A percentile compares a stretch with the other conserved stretches of the same genome.
Conservation (phyloP, 2,888 invertebrate genomes). For the Andrena chrysosceles region DNA sequence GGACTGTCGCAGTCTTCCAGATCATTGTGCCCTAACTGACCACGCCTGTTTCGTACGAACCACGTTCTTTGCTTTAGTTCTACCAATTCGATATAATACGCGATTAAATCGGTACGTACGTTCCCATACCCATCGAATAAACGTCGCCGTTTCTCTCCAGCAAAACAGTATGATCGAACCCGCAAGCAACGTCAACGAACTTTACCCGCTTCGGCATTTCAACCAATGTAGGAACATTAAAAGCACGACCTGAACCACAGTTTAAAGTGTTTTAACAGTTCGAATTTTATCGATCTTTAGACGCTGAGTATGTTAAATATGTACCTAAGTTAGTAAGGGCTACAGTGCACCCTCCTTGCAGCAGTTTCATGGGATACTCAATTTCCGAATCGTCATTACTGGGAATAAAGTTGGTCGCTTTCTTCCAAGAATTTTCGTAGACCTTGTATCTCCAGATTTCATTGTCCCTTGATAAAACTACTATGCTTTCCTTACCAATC, state of each 20-base stretch:
- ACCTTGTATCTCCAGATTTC: slow-evolving; percentile 80
- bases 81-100: not conserved
- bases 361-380: slow-evolving; percentile 77
- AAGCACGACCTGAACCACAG: slow-evolving; percentile 86
- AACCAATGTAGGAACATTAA: slow-evolving; percentile 87
- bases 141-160: slow-evolving; percentile 90
- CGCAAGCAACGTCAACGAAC: slow-evolving; percentile 89
- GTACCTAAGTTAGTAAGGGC: slow-evolving; percentile 81
- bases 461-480: slow-evolving; percentile 72
- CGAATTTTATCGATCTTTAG: not conserved
- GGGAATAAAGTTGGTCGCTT: slow-evolving; percentile 75
- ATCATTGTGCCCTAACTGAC: slow-evolving; percentile 94
- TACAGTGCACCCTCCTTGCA: slow-evolving; percentile 74
- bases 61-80: slow-evolving; percentile 5
- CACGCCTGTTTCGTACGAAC: slow-evolving; percentile 87
- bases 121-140: slow-evolving; percentile 94
- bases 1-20: slow-evolving; percentile 89
- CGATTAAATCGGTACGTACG: slow-evolving; percentile 86
- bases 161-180: slow-evolving; percentile 92
- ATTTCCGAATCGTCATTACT: slow-evolving; percentile 49
- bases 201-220: slow-evolving; percentile 86
- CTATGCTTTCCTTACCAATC: slow-evolving; percentile 74
- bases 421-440: slow-evolving; percentile 77
- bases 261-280: not conserved
- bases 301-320: not conserved